Evolutionary conservation across 2,113 vertebrate genomes (phyloP).

Genomic region (Manacus vitellinus): DNA sequence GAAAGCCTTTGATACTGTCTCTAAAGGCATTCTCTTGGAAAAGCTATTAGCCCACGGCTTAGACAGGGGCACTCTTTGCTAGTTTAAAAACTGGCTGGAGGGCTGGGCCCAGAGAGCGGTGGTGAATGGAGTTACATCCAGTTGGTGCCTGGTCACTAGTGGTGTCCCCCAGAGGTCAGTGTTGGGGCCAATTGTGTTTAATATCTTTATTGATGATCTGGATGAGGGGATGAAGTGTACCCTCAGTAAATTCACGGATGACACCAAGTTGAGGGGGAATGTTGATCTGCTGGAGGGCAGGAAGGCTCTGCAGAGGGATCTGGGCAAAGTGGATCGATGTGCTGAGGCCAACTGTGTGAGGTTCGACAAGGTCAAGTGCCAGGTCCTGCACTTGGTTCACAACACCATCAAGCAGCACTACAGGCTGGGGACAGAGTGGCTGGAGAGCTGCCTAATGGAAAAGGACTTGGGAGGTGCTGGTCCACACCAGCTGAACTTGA

Average conservation of each 20-base stretch:
- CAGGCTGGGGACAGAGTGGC: not conserved
- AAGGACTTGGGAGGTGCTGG: not conserved
- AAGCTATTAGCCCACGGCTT: not conserved
- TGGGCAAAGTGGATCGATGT: fast-evolving
- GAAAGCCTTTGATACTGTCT: not conserved
- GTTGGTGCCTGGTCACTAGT: too few species aligned
- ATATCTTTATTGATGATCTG: not conserved
- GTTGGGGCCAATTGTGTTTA: not conserved
- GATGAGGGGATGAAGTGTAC: not conserved
- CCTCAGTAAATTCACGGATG: not conserved
- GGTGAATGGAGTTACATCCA: not conserved
- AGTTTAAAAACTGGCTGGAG: not conserved
- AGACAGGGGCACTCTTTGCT: not conserved
- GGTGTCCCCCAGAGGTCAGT: too few species aligned
- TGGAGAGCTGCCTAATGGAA: not conserved
- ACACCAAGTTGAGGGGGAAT: too few species aligned
- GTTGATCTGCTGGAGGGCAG: not conserved
- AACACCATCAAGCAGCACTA: fast-evolving
- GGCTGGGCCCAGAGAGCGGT: fast-evolving
- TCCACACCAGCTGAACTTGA: not conserved
- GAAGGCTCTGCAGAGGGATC: not conserved
- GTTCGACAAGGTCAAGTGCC: not conserved
- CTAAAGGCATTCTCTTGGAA: not conserved
- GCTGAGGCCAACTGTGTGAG: not conserved
- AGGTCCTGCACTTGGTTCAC: not conserved